Base-by-base conservation (phyloP, 1,140 invertebrate species). In the Temnothorax longispinosus region DNA sequence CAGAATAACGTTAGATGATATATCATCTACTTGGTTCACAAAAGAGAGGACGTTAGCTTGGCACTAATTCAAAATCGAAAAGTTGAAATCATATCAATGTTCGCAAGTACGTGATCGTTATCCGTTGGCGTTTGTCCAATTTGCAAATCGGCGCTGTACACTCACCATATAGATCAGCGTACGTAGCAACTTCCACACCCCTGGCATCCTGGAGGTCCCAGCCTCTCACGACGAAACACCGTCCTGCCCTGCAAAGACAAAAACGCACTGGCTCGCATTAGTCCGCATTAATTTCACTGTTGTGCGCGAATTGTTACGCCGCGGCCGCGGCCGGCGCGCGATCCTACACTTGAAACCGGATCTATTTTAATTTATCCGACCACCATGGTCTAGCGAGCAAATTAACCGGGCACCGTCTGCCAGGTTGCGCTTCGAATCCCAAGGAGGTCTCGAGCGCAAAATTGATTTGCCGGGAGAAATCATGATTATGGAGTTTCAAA, bases 151-250 rank as follows among this genome's bases (percentile, higher is more conserved):
- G 5, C n/a, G n/a, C 13, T 62, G 13, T 50, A 52, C n/a, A 94
- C 93, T 95, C 84, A 95, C 95, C 93, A 94, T 94, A 90, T 94
- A 95, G 94, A 95, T 95, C 92, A 95, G 93, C 94, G 94, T 93
- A 92, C 91, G 92, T 93, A 95, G 94, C 93, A 95, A 93, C 93
- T 93, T 95, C 94, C 94, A 93, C 94, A 94, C 91, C 94, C 94
- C 93, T 95, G 93, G 94, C 94, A 95, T 95, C 93, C 94, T 95
- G 94, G 92, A 95, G 93, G 92, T 94, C 87, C 93, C 94, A 94
- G 94, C 94, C 94, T 94, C 93, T 94, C 93, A 93, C 94, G 94
- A 94, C 93, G 92, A 94, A 93, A 94, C 92, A 93, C 92, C 77
- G 77, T 81, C 93, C 92, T 94, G 94, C 92, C 90, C 94, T 94